Evolutionary conservation across 2,797 vertebrate species (phyloP).

Genomic region (Nannoperca obscura): DNA sequence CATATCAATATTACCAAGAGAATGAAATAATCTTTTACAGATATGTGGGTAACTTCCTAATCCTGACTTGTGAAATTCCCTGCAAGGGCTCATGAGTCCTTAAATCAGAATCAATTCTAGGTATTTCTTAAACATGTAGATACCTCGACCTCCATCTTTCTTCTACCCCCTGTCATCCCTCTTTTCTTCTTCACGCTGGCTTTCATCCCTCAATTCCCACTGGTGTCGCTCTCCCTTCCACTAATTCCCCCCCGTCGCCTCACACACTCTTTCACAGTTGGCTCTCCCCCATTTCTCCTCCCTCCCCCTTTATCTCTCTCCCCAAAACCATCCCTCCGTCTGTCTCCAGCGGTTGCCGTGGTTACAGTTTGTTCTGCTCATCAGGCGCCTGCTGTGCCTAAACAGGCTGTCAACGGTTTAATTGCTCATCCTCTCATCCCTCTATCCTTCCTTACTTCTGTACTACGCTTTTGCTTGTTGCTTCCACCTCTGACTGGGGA

Average conservation of each 20-base stretch:
- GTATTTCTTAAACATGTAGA: slow-evolving; percentile 11
- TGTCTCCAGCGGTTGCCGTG: slow-evolving; percentile 76
- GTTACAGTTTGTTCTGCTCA: slow-evolving; percentile 80
- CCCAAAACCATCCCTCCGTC: slow-evolving; percentile 56
- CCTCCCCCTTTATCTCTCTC: slow-evolving; percentile 11
- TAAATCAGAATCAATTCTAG: neutral
- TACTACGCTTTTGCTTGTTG: slow-evolving; percentile 24
- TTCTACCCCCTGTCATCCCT: neutral
- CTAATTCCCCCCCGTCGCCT: slow-evolving; percentile 15
- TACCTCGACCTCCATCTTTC: slow-evolving; percentile 1
- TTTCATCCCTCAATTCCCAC: slow-evolving; percentile 27
- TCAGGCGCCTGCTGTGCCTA: slow-evolving; percentile 75
- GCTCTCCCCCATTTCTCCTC: slow-evolving; percentile 21
- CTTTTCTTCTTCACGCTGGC: neutral
- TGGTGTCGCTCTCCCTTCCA: slow-evolving; percentile 2
- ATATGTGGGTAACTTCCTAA: neutral
- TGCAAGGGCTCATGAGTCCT: neutral
- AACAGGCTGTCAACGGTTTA: slow-evolving; percentile 81
- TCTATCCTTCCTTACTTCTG: slow-evolving; percentile 33
- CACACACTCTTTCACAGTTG: slow-evolving; percentile 21
- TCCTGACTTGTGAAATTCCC: slow-evolving; percentile 14
- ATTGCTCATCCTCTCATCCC: slow-evolving; percentile 76
- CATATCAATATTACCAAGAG: slow-evolving; percentile 1
- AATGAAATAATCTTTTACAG: slow-evolving; percentile 21
- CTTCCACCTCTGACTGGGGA: slow-evolving; percentile 28